phyloP scores from a whole-genome alignment of 2,797 vertebrate genomes.

The Spea hammondii region DNA sequence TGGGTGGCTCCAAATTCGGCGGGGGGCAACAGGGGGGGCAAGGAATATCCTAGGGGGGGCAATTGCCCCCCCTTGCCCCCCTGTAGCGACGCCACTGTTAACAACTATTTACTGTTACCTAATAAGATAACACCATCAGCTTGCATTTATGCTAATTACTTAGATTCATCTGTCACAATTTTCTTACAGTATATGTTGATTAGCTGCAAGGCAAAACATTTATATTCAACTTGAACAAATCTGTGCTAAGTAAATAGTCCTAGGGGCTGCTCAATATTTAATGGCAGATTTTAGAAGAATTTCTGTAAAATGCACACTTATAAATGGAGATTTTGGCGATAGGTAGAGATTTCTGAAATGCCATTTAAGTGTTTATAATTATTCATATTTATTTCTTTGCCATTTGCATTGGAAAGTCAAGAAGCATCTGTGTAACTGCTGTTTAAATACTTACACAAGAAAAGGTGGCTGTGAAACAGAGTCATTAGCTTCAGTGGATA shows the following conservation, averaged over 20 bases:
- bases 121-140: constrained; percentile 19
- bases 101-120: not conserved
- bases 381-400: constrained; percentile 59
- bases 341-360: constrained; percentile 70
- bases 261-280: constrained; percentile 82
- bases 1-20: no score
- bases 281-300: constrained; percentile 79
- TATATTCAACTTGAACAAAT: constrained; percentile 51
- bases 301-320: constrained; percentile 74
- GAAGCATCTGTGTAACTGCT: constrained; percentile 51
- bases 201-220: constrained; percentile 29
- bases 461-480: constrained; percentile 46
- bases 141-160: constrained; percentile 7
- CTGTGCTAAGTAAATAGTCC: constrained; percentile 63
- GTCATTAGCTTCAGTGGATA: constrained; percentile 47
- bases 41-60: no score
- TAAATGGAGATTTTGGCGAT: constrained; percentile 72
- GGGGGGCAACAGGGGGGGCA: no score
- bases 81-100: no score
- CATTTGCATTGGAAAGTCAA: constrained; percentile 45
- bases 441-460: constrained; percentile 43
- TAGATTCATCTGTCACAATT: constrained; percentile 19
- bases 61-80: no score
- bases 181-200: constrained; percentile 43
- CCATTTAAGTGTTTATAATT: constrained; percentile 62